Base-by-base conservation (phyloP, 2,113 vertebrate species). In the Rhynchomys soricoides region DNA sequence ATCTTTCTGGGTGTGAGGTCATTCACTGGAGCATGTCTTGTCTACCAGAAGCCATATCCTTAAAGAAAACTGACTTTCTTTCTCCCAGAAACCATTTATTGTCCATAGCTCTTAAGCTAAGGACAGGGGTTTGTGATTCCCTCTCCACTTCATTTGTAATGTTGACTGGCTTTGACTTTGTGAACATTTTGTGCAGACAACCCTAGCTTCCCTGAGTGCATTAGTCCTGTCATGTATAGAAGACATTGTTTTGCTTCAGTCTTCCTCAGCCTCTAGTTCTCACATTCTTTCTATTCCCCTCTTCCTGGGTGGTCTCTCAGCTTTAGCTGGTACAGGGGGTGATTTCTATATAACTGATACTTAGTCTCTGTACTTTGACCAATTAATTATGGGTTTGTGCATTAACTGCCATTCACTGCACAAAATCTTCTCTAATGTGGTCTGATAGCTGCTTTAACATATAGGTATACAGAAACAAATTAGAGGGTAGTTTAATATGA, bases 81-180 rank as follows among this genome's bases (percentile, higher is more conserved):
- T 62, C 13, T 43, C 13, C 24, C 24, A 43, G 55, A 43, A 83
- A 83, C n/a, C 13, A 83, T 43, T 62, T 59, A 83, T 26, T 43
- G 22, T 43, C 7, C 24, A 83, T 15, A 43, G 6, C 13, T 29
- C 7, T 79, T 55, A n/a, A 55, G 9, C 40, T 62, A 43, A 43
- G 12, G 3, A 7, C 62, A 13, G 12, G 15, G n/a, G 3, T 2
- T 17, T 62, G 7, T 5, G 13, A 43, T 4, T n/a, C n/a, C 37
- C 7, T 40, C n/a, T 83, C 13, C 13, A 62, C 37, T 43, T 29
- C 55, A 40, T 59, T 29, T 29, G 15, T 40, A 62, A 29, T 17
- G 24, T 62, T 62, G 24, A 62, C 13, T 83, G 22, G 13, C 13
- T 62, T 62, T 43, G n/a, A 43, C 5, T 16, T 62, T 83, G 13